Conservation (phyloP, 1,140 invertebrate genomes). For the Phenacoccus solenopsis region DNA sequence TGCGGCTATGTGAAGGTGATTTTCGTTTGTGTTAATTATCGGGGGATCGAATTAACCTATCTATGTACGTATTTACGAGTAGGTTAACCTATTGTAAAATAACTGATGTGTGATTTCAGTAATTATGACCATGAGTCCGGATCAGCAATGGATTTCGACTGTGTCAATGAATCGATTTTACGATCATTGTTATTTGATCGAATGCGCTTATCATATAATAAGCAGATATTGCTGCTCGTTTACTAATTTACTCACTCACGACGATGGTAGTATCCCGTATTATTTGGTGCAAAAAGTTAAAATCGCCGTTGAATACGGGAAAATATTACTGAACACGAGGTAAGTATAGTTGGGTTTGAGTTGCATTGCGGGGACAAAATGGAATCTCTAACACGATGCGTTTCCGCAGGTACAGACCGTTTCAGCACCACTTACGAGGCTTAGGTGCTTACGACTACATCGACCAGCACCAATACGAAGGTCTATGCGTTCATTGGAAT, state of each 20-base stretch:
- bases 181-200: not conserved
- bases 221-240: slow-evolving; percentile 10
- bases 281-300: slow-evolving; percentile 11
- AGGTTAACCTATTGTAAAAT: too few relatives aligned
- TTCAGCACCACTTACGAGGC: not conserved
- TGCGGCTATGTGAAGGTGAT: too few relatives aligned
- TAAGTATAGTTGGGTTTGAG: too few relatives aligned
- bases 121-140: slow-evolving; percentile 3
- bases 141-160: slow-evolving; percentile 7
- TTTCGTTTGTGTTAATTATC: too few relatives aligned
- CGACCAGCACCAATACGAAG: slow-evolving; percentile 1
- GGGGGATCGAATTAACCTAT: too few relatives aligned
- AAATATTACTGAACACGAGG: not conserved
- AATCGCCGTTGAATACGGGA: not conserved
- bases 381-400: not conserved
- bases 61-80: too few relatives aligned
- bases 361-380: too few relatives aligned
- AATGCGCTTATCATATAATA: slow-evolving; percentile 8
- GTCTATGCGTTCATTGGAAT: not conserved
- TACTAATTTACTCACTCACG: not conserved
- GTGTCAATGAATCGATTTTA: slow-evolving; percentile 7
- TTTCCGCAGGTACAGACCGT: not conserved
- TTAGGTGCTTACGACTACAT: slow-evolving; percentile 5
- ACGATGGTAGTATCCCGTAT: slow-evolving; percentile 6
- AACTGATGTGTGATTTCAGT: not conserved